phyloP scores from a whole-genome alignment of 1,140 invertebrate species.

The Microvelia longipes region DNA sequence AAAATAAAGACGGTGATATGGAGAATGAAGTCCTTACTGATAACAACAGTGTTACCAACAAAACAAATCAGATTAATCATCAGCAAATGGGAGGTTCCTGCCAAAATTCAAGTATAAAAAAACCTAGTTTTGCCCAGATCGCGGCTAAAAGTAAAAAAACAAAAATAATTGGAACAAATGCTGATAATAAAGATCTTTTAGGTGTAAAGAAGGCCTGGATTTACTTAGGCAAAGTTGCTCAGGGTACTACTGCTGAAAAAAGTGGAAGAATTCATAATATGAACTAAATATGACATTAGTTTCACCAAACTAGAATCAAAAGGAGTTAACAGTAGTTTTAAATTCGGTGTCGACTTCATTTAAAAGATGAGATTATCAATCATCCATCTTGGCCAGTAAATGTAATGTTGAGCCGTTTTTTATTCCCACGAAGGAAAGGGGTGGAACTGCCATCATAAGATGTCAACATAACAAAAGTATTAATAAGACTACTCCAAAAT shows the following conservation, averaged over 20 bases:
- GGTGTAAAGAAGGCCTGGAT: neutral
- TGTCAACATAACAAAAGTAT: neutral
- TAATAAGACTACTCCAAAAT: no score
- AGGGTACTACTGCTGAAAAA: neutral
- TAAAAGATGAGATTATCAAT: neutral
- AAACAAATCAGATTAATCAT: neutral
- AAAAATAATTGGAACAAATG: neutral
- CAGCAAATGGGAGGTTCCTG: neutral
- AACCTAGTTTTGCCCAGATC: neutral
- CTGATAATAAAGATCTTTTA: neutral
- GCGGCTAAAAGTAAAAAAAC: neutral
- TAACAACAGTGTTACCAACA: neutral
- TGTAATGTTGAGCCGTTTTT: neutral
- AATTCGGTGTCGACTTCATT: neutral
- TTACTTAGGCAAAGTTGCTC: neutral
- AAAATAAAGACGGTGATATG: neutral
- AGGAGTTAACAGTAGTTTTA: neutral
- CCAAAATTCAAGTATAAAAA: neutral
- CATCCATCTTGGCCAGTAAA: neutral
- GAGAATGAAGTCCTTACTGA: neutral
- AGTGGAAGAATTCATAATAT: neutral
- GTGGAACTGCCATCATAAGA: neutral
- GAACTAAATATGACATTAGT: neutral
- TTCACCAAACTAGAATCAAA: neutral
- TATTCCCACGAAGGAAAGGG: neutral